Evolutionary conservation across 2,888 invertebrate genomes (phyloP), one percentile per base, ranked within the genome.

Genomic region (Aproaerema taeniolella): DNA sequence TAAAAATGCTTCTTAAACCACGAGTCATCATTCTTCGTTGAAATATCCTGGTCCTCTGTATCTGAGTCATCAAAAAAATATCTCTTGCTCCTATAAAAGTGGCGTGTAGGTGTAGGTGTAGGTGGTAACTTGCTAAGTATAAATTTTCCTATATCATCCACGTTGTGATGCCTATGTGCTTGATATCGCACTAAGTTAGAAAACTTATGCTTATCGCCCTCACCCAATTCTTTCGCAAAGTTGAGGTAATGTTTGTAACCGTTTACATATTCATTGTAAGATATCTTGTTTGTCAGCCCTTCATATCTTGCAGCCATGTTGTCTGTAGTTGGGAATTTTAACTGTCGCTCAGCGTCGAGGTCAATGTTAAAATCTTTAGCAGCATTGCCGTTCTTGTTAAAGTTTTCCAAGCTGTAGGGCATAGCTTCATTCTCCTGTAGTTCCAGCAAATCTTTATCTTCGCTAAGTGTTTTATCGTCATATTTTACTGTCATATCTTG

Each of bases 101-200:
- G 49, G 42, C 13, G 47, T 48, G 49, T 16, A 4, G 71, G 62
- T 28, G 10, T 10, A 1, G 35, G 35, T 8, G 77, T 6, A 10
- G 53, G 52, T 3, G 83, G 83, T 43, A 83, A 54, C 55, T 80
- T 83, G 17, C 68, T 59, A 1, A 82, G 48, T 34, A 83, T 83
- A 38, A 50, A 79, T 45, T 82, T 83, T n/a, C 83, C 83, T 6
- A 83, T 82, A 38, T 82, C 82, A 25, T 83, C 74, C 2, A 83
- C 82, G 9, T 56, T 75, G 30, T 83, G 83, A 38, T 83, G 83
- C 47, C 49, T 69, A 25, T 83, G 83, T 1, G 83, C 83, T 55
- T 83, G 80, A 41, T 80, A 83, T 26, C 66, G 68, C 2, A 83
- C 52, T 20, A 68, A 43, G 44, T 74, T 63, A 0, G 83, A 83